Percentiles rank a stretch among this genome's conserved stretches.
These are phyloP conservation scores for Cotesia glomerata DNA, from an alignment of 1,140 invertebrate species.

Conservation along the genomic window DNA sequence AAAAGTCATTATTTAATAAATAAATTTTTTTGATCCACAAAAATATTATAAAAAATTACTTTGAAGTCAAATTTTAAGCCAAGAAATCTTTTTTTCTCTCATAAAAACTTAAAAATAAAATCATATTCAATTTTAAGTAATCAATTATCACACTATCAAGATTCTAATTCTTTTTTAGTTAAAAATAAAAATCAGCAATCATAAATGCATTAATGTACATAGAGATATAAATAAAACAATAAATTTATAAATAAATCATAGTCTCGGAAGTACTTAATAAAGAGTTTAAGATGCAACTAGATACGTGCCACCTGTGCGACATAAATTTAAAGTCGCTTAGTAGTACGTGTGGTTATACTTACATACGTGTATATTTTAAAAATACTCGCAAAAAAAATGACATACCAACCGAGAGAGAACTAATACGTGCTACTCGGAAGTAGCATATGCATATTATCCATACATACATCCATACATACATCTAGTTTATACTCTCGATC, in stretches of 20 bases:
- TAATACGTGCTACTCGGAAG: neutral
- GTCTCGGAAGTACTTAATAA: conserved; percentile 15
- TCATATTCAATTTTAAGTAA: too few relatives aligned
- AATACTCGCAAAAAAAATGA: neutral
- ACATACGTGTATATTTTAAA: neutral
- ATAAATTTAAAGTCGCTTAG: conserved; percentile 15
- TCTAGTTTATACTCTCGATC: neutral
- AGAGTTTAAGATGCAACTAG: conserved; percentile 10
- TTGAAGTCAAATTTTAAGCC: too few relatives aligned
- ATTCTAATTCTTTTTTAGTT: too few relatives aligned
- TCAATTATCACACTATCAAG: too few relatives aligned
- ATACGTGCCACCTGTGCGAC: conserved; percentile 16
- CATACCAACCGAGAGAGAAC: neutral
- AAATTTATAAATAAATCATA: conserved; percentile 11
- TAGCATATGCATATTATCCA: neutral
- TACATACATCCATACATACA: neutral
- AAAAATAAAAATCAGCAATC: too few relatives aligned
- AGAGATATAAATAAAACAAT: neutral
- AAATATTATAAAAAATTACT: too few relatives aligned
- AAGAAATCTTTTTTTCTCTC: too few relatives aligned
- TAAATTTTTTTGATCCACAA: too few relatives aligned
- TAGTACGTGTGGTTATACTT: neutral
- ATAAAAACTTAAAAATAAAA: too few relatives aligned
- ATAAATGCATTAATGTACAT: too few relatives aligned
- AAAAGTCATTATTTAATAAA: too few relatives aligned